These are phyloP conservation scores for Ennomos quercinarius DNA, from an alignment of 2,888 invertebrate genomes.

Conservation along the genomic window DNA sequence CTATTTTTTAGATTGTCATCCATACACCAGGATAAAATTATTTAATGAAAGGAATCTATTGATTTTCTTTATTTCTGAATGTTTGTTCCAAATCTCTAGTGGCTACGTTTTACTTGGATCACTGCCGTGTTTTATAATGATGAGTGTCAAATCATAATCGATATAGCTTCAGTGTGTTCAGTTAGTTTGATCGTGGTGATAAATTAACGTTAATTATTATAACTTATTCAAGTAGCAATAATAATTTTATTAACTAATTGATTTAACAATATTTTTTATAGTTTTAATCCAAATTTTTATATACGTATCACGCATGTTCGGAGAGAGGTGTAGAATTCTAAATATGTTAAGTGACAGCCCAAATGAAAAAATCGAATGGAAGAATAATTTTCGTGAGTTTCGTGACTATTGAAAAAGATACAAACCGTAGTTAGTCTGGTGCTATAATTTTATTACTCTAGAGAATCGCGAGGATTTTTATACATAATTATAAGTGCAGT, in stretches of 20 bases:
- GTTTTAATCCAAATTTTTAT: neutral
- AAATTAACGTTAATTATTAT: constrained; percentile 5
- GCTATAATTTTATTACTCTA: constrained; percentile 35
- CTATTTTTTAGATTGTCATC: too few species aligned
- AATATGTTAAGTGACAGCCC: neutral
- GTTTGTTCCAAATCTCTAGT: neutral
- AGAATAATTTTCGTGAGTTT: constrained; percentile 3
- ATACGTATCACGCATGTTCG: constrained; percentile 3
- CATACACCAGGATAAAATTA: too few species aligned
- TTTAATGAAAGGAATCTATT: too few species aligned
- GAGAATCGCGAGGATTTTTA: constrained; percentile 29
- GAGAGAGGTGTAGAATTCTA: neutral
- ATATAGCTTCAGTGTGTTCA: constrained; percentile 21
- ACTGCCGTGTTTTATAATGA: constrained; percentile 19
- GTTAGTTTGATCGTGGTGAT: constrained; percentile 12
- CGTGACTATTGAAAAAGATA: constrained; percentile 16
- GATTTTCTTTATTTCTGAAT: neutral
- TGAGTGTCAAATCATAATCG: constrained; percentile 20
- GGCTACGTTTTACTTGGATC: constrained; percentile 17
- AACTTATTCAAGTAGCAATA: constrained; percentile 14
- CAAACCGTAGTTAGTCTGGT: constrained; percentile 32
- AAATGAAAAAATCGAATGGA: neutral
- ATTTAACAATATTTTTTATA: neutral
- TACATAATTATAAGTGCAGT: constrained; percentile 29
- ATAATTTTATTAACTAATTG: constrained; percentile 2